Evolutionary conservation across 2,888 invertebrate genomes (phyloP).

Genomic region (Formica aserva): DNA sequence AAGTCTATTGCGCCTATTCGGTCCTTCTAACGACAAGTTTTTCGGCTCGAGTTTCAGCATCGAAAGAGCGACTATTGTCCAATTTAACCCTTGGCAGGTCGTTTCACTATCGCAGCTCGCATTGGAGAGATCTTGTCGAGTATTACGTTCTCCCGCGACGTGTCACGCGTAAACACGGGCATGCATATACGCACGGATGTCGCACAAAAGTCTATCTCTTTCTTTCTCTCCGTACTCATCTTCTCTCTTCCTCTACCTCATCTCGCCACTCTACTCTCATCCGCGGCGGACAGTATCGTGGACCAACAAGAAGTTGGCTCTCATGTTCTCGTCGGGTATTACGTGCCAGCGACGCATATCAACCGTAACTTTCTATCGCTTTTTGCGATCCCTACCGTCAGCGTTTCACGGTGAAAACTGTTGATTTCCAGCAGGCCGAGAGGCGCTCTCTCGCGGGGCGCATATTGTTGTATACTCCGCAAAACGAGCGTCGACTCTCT

Average conservation of each 20-base stretch:
- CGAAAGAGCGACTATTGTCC: slow-evolving; percentile 32
- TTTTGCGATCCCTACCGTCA: slow-evolving; percentile 61
- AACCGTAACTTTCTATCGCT: slow-evolving; percentile 73
- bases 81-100: slow-evolving; percentile 50
- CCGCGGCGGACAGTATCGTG: slow-evolving; percentile 28
- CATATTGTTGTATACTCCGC: slow-evolving; percentile 56
- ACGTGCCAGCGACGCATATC: slow-evolving; percentile 72
- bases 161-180: slow-evolving; percentile 46
- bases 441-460: slow-evolving; percentile 15
- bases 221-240: not conserved
- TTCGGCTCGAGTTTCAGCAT: slow-evolving; percentile 20
- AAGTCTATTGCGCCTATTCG: slow-evolving; percentile 8
- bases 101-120: slow-evolving; percentile 36
- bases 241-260: not conserved
- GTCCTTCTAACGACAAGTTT: not conserved
- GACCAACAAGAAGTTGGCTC: slow-evolving; percentile 57
- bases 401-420: slow-evolving; percentile 63
- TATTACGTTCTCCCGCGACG: slow-evolving; percentile 12
- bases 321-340: slow-evolving; percentile 65
- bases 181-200: slow-evolving; percentile 2
- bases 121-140: slow-evolving; percentile 42
- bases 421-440: slow-evolving; percentile 64
- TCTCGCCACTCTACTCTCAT: not conserved
- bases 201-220: slow-evolving; percentile 23
- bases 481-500: slow-evolving; percentile 43